These are phyloP conservation scores for Philotrypesis tridentata DNA, from an alignment of 1,140 invertebrate species.

Conservation along the genomic window DNA sequence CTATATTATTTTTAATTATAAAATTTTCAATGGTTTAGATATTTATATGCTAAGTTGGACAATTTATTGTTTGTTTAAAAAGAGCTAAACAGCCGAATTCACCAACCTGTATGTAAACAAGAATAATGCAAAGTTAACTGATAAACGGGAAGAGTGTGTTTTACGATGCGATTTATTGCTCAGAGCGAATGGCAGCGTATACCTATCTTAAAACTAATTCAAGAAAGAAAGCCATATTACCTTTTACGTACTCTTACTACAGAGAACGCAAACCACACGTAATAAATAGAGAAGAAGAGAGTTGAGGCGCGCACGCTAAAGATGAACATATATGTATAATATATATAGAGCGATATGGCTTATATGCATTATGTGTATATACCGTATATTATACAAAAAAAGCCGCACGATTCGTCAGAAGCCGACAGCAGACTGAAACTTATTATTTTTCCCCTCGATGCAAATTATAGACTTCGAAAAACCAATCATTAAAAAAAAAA, in stretches of 20 bases:
- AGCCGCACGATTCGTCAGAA: background rate
- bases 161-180: constrained; percentile 54
- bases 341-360: constrained; percentile 58
- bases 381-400: constrained; percentile 44
- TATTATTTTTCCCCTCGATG: background rate
- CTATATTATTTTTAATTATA: background rate
- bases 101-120: constrained; percentile 25
- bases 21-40: too few species aligned
- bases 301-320: constrained; percentile 32
- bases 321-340: constrained; percentile 62
- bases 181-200: constrained; percentile 28
- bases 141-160: constrained; percentile 25
- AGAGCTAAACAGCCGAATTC: background rate
- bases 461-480: background rate
- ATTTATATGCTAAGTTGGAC: too few species aligned
- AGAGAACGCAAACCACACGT: constrained; percentile 41
- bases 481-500: background rate
- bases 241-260: constrained; percentile 15
- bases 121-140: constrained; percentile 23
- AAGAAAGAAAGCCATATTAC: constrained; percentile 48
- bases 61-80: background rate
- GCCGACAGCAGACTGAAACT: constrained; percentile 2
- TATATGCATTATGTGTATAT: constrained; percentile 67
- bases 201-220: constrained; percentile 36
- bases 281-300: constrained; percentile 45